Percentiles rank a stretch among this genome's conserved stretches.
These are phyloP conservation scores for Phataginus tetradactyla DNA, from an alignment of 2,797 vertebrate species.

Conservation along the genomic window DNA sequence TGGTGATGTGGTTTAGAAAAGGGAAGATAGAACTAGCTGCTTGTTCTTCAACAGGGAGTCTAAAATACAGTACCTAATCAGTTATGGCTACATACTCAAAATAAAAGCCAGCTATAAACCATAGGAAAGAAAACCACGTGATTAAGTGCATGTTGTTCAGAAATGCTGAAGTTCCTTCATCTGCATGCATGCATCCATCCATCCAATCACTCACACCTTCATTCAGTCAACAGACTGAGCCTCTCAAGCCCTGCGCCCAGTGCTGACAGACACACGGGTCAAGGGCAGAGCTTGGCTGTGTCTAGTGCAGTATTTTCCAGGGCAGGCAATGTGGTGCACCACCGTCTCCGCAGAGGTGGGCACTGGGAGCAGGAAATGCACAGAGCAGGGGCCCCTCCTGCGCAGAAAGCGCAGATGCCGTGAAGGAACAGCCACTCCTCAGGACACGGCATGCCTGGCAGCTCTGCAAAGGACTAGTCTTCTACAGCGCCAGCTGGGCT, in stretches of 20 bases:
- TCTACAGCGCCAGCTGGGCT: background rate
- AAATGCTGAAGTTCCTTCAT: background rate
- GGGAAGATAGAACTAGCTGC: background rate
- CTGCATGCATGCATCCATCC: background rate
- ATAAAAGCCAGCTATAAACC: background rate
- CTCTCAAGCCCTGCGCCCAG: background rate
- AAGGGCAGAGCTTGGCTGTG: background rate
- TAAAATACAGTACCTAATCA: fast-evolving
- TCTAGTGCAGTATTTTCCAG: background rate
- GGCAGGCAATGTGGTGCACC: too few species aligned
- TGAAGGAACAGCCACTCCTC: background rate
- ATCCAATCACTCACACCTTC: too few species aligned
- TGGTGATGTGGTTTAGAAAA: background rate
- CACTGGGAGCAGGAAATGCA: fast-evolving
- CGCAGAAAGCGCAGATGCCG: fast-evolving
- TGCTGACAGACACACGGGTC: background rate
- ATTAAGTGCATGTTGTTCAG: background rate
- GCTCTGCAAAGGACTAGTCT: background rate
- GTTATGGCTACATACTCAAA: background rate
- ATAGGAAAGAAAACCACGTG: background rate
- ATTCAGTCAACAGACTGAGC: fast-evolving
- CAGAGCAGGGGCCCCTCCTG: fast-evolving
- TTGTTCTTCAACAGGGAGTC: background rate
- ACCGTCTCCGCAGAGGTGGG: fast-evolving
- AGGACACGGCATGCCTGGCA: background rate